These are phyloP conservation scores for Octodonta nipae DNA, from an alignment of 2,888 invertebrate genomes.

Conservation along the genomic window DNA sequence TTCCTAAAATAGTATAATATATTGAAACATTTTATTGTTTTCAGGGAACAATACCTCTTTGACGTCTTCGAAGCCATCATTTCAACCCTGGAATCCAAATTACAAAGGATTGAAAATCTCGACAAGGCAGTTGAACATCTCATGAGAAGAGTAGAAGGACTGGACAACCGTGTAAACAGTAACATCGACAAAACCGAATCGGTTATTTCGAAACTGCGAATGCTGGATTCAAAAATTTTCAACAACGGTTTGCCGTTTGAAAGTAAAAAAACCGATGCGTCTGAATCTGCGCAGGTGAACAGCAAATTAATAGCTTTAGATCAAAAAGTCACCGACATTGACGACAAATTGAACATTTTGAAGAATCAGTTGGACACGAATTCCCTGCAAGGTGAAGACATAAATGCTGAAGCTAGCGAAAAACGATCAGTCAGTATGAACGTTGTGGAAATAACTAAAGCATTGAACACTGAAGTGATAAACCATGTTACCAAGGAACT, in stretches of 20 bases:
- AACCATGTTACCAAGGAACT: conserved; percentile 70
- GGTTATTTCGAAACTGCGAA: conserved; percentile 62
- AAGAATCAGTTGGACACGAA: conserved; percentile 76
- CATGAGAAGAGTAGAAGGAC: conserved; percentile 69
- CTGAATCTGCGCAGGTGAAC: conserved; percentile 43
- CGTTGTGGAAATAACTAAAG: conserved; percentile 68
- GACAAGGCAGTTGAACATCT: conserved; percentile 79
- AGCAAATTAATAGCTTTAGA: conserved; percentile 58
- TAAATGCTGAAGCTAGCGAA: conserved; percentile 76
- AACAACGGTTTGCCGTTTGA: conserved; percentile 14
- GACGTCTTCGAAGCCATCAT: conserved; percentile 84
- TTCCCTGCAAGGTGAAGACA: conserved; percentile 63
- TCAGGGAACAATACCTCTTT: conserved; percentile 76
- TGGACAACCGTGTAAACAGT: conserved; percentile 69
- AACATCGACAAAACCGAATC: conserved; percentile 76
- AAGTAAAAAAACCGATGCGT: conserved; percentile 14
- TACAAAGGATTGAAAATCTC: conserved; percentile 74
- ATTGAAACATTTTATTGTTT: too few relatives aligned
- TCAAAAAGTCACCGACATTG: conserved; percentile 73
- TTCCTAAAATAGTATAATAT: too few relatives aligned
- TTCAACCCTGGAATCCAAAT: conserved; percentile 73
- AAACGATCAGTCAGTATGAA: conserved; percentile 75
- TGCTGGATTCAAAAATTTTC: conserved; percentile 62
- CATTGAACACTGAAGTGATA: conserved; percentile 68
- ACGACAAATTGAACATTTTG: conserved; percentile 59